A percentile compares a stretch with the other conserved stretches of the same genome.
Conservation (phyloP, 2,113 vertebrate species). For the Oncorhynchus gorbuscha region DNA sequence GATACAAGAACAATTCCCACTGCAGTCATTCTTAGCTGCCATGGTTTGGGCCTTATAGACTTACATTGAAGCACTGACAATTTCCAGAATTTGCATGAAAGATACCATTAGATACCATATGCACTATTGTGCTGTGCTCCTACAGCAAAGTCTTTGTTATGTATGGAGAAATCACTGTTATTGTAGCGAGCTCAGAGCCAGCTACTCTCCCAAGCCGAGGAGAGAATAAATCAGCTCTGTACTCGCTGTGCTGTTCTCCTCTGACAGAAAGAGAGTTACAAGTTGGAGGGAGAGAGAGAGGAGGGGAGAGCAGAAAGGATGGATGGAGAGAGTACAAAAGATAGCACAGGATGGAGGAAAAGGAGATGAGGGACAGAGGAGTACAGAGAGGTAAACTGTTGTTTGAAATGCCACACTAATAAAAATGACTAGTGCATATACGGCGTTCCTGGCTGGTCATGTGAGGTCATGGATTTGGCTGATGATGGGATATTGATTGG, state of each 20-base stretch:
- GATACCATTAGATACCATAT: too few relatives aligned
- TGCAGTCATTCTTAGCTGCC: too few relatives aligned
- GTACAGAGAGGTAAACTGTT: slow-evolving; percentile 1
- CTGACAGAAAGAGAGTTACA: not conserved
- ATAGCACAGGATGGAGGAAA: not conserved
- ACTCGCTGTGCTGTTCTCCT: too few relatives aligned
- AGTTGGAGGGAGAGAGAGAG: not conserved
- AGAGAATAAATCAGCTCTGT: slow-evolving; percentile 28
- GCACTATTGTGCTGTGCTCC: too few relatives aligned
- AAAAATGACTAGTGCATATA: slow-evolving; percentile 40
- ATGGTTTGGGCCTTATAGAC: too few relatives aligned
- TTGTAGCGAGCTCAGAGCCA: slow-evolving; percentile 17
- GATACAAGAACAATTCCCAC: too few relatives aligned
- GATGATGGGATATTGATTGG: slow-evolving; percentile 61
- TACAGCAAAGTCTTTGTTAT: too few relatives aligned
- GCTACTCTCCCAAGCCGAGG: slow-evolving; percentile 1
- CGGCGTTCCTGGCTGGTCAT: slow-evolving; percentile 48
- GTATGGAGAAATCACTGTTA: slow-evolving; percentile 1
- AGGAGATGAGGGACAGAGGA: not conserved
- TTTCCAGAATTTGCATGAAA: too few relatives aligned
- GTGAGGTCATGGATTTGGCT: slow-evolving; percentile 47
- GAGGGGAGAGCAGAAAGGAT: not conserved
- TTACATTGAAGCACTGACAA: too few relatives aligned
- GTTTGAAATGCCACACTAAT: slow-evolving; percentile 49
- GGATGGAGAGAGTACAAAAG: slow-evolving; percentile 1